Evolutionary conservation across 2,113 vertebrate genomes (phyloP).

Genomic region (Microtus pennsylvanicus): DNA sequence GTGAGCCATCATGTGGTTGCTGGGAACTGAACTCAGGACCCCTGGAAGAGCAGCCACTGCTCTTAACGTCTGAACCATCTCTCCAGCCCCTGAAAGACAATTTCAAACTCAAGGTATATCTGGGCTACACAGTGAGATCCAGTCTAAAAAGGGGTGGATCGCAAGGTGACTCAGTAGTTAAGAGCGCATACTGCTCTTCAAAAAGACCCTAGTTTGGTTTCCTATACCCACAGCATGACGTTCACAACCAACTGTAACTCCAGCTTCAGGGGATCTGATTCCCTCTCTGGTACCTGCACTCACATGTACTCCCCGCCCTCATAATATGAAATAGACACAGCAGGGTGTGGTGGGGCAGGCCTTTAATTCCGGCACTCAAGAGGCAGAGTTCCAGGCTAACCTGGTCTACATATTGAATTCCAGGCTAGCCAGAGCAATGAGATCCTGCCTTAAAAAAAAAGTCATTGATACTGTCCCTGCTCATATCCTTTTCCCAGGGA

Average conservation of each 20-base stretch:
- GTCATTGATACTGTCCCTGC: not conserved
- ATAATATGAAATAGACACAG: not conserved
- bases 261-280: not conserved
- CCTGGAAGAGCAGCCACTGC: no score
- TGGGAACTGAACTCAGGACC: no score
- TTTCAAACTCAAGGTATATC: not conserved
- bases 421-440: not conserved
- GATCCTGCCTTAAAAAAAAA: not conserved
- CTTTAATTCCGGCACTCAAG: not conserved
- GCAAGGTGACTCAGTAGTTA: not conserved
- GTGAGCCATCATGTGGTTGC: no score
- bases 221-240: not conserved
- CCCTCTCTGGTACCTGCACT: not conserved
- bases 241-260: not conserved
- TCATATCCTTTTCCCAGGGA: conserved; percentile 37
- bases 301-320: no score
- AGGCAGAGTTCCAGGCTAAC: not conserved
- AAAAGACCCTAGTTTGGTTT: not conserved
- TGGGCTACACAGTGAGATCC: not conserved
- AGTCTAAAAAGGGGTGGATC: not conserved
- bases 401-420: not conserved
- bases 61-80: no score
- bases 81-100: not conserved
- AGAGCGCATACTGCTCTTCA: no score
- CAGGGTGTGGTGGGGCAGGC: not conserved